Evolutionary conservation across 1,140 invertebrate species (phyloP).

Genomic region (Leguminivora glycinivorella): DNA sequence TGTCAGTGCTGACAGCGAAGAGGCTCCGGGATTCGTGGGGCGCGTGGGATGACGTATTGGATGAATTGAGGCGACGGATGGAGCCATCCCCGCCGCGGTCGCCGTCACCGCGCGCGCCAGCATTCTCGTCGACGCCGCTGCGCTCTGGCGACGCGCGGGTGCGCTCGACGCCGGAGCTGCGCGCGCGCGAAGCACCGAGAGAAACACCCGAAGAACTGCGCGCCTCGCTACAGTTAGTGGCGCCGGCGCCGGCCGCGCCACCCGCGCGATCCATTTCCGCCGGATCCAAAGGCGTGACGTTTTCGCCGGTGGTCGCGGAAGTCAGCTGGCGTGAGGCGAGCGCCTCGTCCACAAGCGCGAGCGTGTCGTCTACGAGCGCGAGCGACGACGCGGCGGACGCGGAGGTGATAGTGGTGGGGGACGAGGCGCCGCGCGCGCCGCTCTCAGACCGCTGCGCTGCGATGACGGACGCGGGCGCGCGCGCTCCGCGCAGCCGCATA

Average conservation of each 20-base stretch:
- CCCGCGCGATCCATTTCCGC: constrained; percentile 73
- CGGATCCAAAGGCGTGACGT: constrained; percentile 77
- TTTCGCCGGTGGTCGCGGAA: constrained; percentile 86
- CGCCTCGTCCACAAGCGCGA: constrained; percentile 48
- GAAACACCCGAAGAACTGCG: constrained; percentile 75
- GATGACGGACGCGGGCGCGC: constrained; percentile 67
- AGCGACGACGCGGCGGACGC: constrained; percentile 66
- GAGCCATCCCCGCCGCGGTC: constrained; percentile 63
- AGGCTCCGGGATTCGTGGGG: constrained; percentile 69
- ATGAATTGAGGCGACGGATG: constrained; percentile 67
- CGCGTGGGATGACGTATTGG: constrained; percentile 74
- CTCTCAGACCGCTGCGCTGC: constrained; percentile 54
- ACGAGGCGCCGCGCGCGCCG: constrained; percentile 55
- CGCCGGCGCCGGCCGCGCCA: constrained; percentile 65
- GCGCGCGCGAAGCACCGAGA: constrained; percentile 68
- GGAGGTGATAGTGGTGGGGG: constrained; percentile 58
- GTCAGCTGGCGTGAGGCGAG: constrained; percentile 84
- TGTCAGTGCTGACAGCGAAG: constrained; percentile 77
- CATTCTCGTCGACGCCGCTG: constrained; percentile 65
- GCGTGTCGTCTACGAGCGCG: constrained; percentile 54
- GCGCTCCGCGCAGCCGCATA: constrained; percentile 71
- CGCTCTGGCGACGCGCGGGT: constrained; percentile 74
- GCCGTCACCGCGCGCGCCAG: constrained; percentile 63
- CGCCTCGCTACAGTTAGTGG: constrained; percentile 79
- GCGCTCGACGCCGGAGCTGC: constrained; percentile 83